These are phyloP conservation scores for Lutra lutra DNA, from an alignment of 2,797 vertebrate species.

Conservation along the genomic window DNA sequence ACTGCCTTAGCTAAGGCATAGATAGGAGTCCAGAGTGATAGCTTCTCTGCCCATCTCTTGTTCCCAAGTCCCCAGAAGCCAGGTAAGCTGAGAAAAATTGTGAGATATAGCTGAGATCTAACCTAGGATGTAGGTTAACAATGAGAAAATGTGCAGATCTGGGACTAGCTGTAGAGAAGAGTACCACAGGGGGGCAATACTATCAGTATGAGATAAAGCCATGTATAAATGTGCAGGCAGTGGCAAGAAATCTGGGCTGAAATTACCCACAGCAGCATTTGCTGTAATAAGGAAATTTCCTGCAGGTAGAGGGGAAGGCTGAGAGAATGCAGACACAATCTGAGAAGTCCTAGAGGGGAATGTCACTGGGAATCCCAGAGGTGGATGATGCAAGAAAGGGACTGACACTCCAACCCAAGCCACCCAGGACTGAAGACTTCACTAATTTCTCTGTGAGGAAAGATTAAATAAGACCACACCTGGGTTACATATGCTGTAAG, in stretches of 20 bases:
- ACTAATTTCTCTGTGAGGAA: slow-evolving; percentile 55
- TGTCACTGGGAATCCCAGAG: neutral
- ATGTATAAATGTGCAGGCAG: neutral
- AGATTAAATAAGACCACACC: slow-evolving; percentile 55
- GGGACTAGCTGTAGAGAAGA: neutral
- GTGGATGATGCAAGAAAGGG: slow-evolving; percentile 46
- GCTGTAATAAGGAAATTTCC: neutral
- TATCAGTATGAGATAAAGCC: neutral
- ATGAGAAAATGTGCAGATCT: neutral
- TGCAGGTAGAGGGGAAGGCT: neutral
- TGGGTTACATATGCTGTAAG: slow-evolving; percentile 48
- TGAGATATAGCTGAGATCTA: neutral
- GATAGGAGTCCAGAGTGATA: neutral
- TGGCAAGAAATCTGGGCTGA: neutral
- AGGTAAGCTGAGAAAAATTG: neutral
- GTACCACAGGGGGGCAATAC: neutral
- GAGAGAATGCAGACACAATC: neutral
- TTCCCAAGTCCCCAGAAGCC: neutral
- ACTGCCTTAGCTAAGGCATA: neutral
- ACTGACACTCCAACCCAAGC: neutral
- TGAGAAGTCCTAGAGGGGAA: neutral
- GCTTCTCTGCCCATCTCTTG: neutral
- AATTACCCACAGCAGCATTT: neutral
- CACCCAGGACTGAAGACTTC: neutral
- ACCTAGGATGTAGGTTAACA: neutral